Base-by-base conservation (phyloP, 1,140 invertebrate genomes). In the Rhynchophorus ferrugineus region DNA sequence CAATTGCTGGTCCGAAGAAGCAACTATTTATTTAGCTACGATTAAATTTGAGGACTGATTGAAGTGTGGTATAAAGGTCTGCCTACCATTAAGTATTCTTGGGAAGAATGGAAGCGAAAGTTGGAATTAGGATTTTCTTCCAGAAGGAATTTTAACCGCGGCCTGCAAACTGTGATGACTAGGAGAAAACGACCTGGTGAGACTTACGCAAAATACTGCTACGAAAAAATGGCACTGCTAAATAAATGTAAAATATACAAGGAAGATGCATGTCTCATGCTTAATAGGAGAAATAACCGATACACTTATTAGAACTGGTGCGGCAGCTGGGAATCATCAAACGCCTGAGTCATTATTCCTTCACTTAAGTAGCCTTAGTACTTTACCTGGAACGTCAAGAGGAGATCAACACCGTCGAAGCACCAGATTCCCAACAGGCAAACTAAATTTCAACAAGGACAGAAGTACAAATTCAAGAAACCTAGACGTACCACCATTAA, bases 81-180 rank as follows among this genome's bases (percentile, higher is more conserved):
- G 44, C 21, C 59, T 7, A 50, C 56, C 3, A 2, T 69, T 1
- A 52, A 54, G n/a, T 57, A 51, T 48, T 58, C 57, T 1, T 69
- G 67, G 67, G n/a, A n/a, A 2, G 62, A 70, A 43, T 69, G 63
- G 62, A 69, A 68, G 46, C 39, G 34, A 9, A 66, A 65, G 47
- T 29, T 70, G 24, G 19, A 56, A 19, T 49, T 51, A 17, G 63
- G 60, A 2, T 69, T 69, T 55, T 61, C 62, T 1, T 42, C 39
- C 43, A 43, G 39, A 2, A 42, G 59, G 8, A 56, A 66, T 17
- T 66, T 57, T 45, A 48, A 58, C 3, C 52, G 55, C 13, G 39
- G 60, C 3, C 49, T 66, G n/a, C 47, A 44, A 9, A 57, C 60
- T 44, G 63, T 66, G 64, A 41, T 64, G 11, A 20, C 18, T 2